Conservation (phyloP, 2,888 invertebrate species). For the Tetropium fuscum region DNA sequence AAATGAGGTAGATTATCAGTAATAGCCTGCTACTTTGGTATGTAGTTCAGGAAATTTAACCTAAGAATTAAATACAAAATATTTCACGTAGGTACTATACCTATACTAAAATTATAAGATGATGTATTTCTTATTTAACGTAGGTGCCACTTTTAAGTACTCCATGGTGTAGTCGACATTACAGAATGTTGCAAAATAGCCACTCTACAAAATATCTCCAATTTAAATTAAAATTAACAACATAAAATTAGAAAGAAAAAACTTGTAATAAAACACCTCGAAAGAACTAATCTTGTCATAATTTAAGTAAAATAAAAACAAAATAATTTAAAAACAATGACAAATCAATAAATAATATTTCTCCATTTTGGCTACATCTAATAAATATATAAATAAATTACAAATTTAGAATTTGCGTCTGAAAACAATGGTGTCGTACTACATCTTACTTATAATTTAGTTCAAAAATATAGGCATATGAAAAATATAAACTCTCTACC, state of each 20-base stretch:
- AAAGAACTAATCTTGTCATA: slow-evolving; percentile 60
- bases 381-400: slow-evolving; percentile 47
- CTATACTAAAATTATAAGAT: slow-evolving; percentile 37
- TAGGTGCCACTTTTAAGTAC: slow-evolving; percentile 57
- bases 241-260: slow-evolving; percentile 52
- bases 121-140: slow-evolving; percentile 55
- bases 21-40: slow-evolving; percentile 34
- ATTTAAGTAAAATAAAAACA: slow-evolving; percentile 54
- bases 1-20: slow-evolving; percentile 52
- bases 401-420: slow-evolving; percentile 58
- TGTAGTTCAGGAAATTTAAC: slow-evolving; percentile 36
- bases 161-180: slow-evolving; percentile 58
- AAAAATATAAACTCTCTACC: slow-evolving; percentile 37
- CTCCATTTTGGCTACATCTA: slow-evolving; percentile 34
- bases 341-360: slow-evolving; percentile 53
- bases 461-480: slow-evolving; percentile 42
- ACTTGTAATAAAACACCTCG: slow-evolving; percentile 50
- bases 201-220: slow-evolving; percentile 55
- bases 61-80: slow-evolving; percentile 36
- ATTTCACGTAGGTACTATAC: slow-evolving; percentile 26
- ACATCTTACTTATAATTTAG: slow-evolving; percentile 47
- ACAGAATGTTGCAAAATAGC: slow-evolving; percentile 46
- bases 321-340: slow-evolving; percentile 54
- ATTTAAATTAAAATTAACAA: slow-evolving; percentile 35
- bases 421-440: slow-evolving; percentile 59